phyloP scores from a whole-genome alignment of 1,140 invertebrate species.

The Hyposmocoma kahamanoa region DNA sequence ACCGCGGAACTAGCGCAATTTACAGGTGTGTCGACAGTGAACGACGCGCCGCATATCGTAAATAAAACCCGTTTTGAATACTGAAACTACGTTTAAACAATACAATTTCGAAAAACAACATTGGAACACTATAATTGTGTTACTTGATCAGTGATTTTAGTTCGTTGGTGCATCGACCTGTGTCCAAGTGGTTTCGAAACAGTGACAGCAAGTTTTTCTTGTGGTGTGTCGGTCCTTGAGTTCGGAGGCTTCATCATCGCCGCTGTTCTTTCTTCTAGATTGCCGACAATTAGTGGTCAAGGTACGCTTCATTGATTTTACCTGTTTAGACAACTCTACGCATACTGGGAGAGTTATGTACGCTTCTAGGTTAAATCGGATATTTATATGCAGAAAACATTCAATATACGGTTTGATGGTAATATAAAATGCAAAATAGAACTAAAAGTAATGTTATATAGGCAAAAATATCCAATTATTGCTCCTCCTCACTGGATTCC shows the following conservation, averaged over 20 bases:
- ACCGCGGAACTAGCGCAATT: slow-evolving; percentile 45
- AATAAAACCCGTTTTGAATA: slow-evolving; percentile 49
- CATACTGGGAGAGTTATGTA: too few species aligned
- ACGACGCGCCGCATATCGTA: slow-evolving; percentile 33
- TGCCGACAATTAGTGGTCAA: slow-evolving; percentile 40
- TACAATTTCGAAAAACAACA: neutral
- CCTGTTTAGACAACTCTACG: too few species aligned
- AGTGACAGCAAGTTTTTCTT: slow-evolving; percentile 64
- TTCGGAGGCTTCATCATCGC: slow-evolving; percentile 56
- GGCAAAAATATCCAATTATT: neutral
- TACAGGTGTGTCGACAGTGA: slow-evolving; percentile 40
- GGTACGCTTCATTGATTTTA: slow-evolving; percentile 32
- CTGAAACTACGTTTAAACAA: neutral
- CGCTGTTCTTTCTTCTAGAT: slow-evolving; percentile 37
- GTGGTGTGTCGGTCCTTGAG: slow-evolving; percentile 57
- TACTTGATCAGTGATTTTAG: neutral
- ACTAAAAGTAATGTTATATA: neutral
- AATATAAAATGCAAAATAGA: too few species aligned
- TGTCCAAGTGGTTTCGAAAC: slow-evolving; percentile 35
- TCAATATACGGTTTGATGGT: too few species aligned
- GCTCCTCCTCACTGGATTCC: neutral
- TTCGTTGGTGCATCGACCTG: slow-evolving; percentile 4
- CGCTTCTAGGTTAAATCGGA: too few species aligned
- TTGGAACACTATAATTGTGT: neutral
- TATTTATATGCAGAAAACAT: too few species aligned